Base-by-base conservation (phyloP, 2,888 invertebrate species). In the Cephus runcator region DNA sequence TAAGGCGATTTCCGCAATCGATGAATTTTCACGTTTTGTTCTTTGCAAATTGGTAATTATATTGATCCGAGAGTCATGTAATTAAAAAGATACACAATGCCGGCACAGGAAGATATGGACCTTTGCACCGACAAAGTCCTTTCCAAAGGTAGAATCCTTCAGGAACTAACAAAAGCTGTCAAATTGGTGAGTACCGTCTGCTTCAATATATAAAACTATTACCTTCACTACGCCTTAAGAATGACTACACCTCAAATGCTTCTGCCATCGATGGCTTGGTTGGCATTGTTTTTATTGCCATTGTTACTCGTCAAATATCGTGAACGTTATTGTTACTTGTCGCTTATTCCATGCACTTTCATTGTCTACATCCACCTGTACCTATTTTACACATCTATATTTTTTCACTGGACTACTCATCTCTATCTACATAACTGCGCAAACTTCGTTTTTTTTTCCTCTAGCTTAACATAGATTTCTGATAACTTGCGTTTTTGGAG, bases 161-260 rank as follows among this genome's bases (percentile, higher is more conserved):
- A 91, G 80, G 91, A 92, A 82, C 86, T 92, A 69, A 92, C 91
- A 75, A 91, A 92, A 83, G 91, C 92, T 80, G 91, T 92, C 85
- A 92, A 92, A 85, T 81, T 92, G 88, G 92, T 91, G 81, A 91
- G 91, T 87, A 76, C 76, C n/a, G 77, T 77, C 77, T 77, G 77
- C 77, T 77, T 71, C 23, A 56, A 56, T 23, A 56, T 56, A 74
- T 73, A 34, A 56, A 56, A 56, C 23, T 56, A 23, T 40, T 56
- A 9, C 9, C 23, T 23, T 23, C 9, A 23, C 9, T 56, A 23
- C 9, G 23, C 23, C 9, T 56, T 9, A 56, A 56, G 56, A 56
- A 56, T 56, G 56, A 56, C 15, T 56, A 56, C 23, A 23, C 56
- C 56, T 56, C 23, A 2, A 56, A 23, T 6, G 56, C 56, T 56